Evolutionary conservation across 2,797 vertebrate species (phyloP), one percentile per base, ranked within the genome.

Genomic region (Orientallactaga sibirica): DNA sequence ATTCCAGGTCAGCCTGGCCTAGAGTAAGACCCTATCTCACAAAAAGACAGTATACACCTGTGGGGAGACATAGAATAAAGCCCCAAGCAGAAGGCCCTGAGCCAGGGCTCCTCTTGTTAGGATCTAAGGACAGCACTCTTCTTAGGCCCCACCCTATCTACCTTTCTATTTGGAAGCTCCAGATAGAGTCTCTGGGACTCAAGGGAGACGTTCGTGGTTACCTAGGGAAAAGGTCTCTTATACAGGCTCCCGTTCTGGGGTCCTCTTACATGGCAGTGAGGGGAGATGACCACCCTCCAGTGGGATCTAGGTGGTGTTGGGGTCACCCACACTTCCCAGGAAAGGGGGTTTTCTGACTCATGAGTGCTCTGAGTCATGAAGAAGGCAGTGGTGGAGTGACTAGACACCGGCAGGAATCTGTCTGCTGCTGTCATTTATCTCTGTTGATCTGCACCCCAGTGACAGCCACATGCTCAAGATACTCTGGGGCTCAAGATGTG

Each of bases 131-230:
- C 55, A 58, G 55, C 55, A 58, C 55, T 58, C 55, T 58, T 79
- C 8, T 15, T 64, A 37, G 15, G 77, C 18, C 64, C 25, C 3
- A 3, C 27, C 68, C 43, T 48, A 18, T 25, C 62, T 76, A 24
- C 70, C 77, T 75, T 86, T 77, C 78, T 48, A 48, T 84, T 73
- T 76, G 76, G 22, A 90, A 87, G 24, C 64, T 58, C 58, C 88
- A 27, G 78, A 33, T 29, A 48, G 16, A 14, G 62, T 64, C 19
- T 81, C 48, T 68, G 48, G 10, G 8, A 27, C 22, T 58, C 62
- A 29, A 25, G 55, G 41, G 16, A 68, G 81, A 3, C 33, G n/a
- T 75, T 78, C 24, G 4, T 1, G 8, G 66, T 66, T 77, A 86
- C 24, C 43, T 22, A 77, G 24, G 4, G 41, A 25, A 74, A 64